Conservation (phyloP, 1,140 invertebrate species). For the Formica selysi region DNA sequence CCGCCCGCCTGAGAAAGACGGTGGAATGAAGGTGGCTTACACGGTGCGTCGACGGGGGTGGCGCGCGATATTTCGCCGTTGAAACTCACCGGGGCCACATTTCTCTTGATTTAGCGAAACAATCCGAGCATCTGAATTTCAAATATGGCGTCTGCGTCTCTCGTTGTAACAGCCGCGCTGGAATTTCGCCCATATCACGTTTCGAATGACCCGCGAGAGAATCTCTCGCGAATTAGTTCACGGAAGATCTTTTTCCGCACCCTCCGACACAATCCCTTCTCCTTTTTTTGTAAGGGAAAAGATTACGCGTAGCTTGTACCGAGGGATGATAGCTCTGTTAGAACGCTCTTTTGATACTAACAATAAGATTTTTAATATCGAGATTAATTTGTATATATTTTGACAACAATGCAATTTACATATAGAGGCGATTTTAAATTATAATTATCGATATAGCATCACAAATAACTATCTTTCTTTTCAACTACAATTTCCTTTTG, state of each 20-base stretch:
- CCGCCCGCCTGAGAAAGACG: background rate
- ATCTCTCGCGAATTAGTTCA: conserved; percentile 67
- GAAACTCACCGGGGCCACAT: conserved; percentile 80
- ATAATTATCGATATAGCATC: too few relatives aligned
- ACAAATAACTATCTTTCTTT: background rate
- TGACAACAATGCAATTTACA: background rate
- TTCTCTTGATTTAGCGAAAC: conserved; percentile 83
- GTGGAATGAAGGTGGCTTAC: conserved; percentile 20
- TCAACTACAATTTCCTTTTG: background rate
- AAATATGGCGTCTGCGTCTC: conserved; percentile 73
- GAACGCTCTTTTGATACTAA: background rate
- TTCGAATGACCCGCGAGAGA: conserved; percentile 63
- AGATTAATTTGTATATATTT: conserved; percentile 6
- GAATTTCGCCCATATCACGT: background rate
- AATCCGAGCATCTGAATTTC: conserved; percentile 82
- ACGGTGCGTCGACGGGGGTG: conserved; percentile 42
- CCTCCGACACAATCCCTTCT: background rate
- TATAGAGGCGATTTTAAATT: too few relatives aligned
- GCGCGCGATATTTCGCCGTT: conserved; percentile 69
- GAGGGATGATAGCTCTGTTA: background rate
- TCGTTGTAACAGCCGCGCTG: background rate
- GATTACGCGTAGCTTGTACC: conserved; percentile 49
- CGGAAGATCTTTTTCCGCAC: conserved; percentile 33
- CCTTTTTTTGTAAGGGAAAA: background rate
- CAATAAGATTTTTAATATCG: background rate